A percentile compares a stretch with the other conserved stretches of the same genome.
Conservation (phyloP, 1,140 invertebrate species). For the Euglossa dilemma region DNA sequence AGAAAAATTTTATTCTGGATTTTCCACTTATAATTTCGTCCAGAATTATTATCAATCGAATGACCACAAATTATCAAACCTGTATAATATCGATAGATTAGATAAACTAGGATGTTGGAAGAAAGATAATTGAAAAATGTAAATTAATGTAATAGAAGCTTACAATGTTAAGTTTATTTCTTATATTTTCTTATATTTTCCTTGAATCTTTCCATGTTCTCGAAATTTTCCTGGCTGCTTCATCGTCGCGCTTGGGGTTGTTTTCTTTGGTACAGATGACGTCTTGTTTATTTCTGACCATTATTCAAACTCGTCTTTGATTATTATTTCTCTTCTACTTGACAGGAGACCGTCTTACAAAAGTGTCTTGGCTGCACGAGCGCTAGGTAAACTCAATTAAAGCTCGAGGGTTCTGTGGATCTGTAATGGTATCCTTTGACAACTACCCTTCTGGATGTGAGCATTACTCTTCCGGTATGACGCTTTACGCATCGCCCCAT, state of each 20-base stretch:
- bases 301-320: conserved; percentile 29
- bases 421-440: neutral
- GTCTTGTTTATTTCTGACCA: conserved; percentile 58
- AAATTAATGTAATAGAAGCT: no score
- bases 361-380: conserved; percentile 39
- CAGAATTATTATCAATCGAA: no score
- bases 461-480: conserved; percentile 14
- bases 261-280: conserved; percentile 22
- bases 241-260: neutral
- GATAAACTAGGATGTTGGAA: no score
- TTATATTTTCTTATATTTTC: no score
- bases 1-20: no score
- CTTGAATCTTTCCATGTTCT: no score
- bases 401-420: conserved; percentile 36
- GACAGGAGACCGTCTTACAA: conserved; percentile 31
- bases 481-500: conserved; percentile 1
- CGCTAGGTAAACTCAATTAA: conserved; percentile 63
- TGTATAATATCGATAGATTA: no score
- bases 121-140: no score
- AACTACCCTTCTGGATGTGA: conserved; percentile 5
- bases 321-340: conserved; percentile 45
- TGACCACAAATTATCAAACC: no score
- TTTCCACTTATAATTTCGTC: no score
- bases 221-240: neutral
- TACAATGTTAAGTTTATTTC: no score